Conservation (phyloP, 2,888 invertebrate genomes). For the Lycia hirtaria region DNA sequence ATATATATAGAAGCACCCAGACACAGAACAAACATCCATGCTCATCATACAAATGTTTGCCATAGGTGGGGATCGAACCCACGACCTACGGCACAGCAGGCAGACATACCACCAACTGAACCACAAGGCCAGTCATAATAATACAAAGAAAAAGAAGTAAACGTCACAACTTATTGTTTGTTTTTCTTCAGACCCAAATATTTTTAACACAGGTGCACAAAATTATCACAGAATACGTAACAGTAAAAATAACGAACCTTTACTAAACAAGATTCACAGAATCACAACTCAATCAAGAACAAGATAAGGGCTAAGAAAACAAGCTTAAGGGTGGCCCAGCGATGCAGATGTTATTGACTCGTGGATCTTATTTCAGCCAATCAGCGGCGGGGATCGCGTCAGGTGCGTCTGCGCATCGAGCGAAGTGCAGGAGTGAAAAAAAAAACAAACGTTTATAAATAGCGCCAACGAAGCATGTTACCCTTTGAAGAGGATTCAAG, state of each 20-base stretch:
- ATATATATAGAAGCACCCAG: too few species aligned
- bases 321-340: slow-evolving; percentile 67
- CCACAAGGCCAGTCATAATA: too few species aligned
- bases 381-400: slow-evolving; percentile 58
- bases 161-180: too few species aligned
- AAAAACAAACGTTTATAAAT: slow-evolving; percentile 75
- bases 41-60: too few species aligned
- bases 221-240: slow-evolving; percentile 4
- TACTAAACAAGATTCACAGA: slow-evolving; percentile 23
- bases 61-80: too few species aligned
- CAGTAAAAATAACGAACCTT: not conserved
- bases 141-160: too few species aligned
- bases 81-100: too few species aligned
- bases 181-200: too few species aligned
- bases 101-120: too few species aligned
- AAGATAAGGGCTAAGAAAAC: slow-evolving; percentile 62
- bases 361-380: slow-evolving; percentile 60
- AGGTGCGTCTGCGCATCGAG: slow-evolving; percentile 66
- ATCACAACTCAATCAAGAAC: slow-evolving; percentile 43
- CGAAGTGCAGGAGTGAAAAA: slow-evolving; percentile 63
- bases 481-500: slow-evolving; percentile 63
- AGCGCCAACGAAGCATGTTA: slow-evolving; percentile 73
- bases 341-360: slow-evolving; percentile 77
- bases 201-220: slow-evolving; percentile 23
- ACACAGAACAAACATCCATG: too few species aligned